Conservation (phyloP, 2,113 vertebrate genomes). For the Pyrgilauda ruficollis region DNA sequence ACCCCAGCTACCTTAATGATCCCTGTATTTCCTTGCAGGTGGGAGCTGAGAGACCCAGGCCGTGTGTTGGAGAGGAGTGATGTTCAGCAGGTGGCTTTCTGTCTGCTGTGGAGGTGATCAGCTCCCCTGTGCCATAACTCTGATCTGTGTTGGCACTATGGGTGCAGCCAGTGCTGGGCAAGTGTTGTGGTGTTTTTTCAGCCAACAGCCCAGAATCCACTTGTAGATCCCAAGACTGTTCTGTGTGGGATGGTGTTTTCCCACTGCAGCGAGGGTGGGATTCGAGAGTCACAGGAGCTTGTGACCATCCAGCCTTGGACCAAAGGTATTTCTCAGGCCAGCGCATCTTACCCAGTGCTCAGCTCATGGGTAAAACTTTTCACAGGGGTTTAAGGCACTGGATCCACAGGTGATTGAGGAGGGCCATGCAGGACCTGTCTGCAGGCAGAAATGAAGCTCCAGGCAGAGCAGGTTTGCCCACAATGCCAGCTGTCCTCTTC, state of each 20-base stretch:
- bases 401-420: not conserved
- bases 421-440: not conserved
- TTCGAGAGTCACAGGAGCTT: not conserved
- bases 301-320: not conserved
- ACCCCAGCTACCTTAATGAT: not conserved
- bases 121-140: not conserved
- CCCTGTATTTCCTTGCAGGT: not conserved
- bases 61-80: accelerated
- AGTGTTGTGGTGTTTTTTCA: not conserved
- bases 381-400: not conserved
- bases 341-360: not conserved
- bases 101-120: not conserved
- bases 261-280: not conserved
- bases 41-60: not conserved
- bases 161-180: not conserved
- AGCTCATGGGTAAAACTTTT: not conserved
- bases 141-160: not conserved
- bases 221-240: not conserved
- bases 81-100: not conserved
- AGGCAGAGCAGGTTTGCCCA: not conserved
- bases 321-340: not conserved
- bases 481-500: not conserved
- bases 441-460: not conserved
- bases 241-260: not conserved
- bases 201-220: not conserved